These are phyloP conservation scores for Columba livia DNA, from an alignment of 2,113 vertebrate species.

Conservation along the genomic window DNA sequence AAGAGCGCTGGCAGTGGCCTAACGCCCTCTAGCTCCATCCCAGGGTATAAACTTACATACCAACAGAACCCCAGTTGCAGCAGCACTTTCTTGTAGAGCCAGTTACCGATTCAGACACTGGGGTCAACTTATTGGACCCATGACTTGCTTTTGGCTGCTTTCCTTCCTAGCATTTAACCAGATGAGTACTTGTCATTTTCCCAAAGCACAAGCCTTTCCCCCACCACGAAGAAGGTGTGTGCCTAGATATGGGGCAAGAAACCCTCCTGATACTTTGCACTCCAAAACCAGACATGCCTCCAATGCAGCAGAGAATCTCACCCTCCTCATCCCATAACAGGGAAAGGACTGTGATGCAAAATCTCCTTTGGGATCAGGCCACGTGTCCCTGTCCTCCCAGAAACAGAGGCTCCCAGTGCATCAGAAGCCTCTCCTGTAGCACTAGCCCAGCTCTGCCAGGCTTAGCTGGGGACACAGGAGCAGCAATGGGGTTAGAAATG, in stretches of 20 bases:
- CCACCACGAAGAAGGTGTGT: neutral
- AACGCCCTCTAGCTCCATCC: slow-evolving; percentile 38
- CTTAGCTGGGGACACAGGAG: neutral
- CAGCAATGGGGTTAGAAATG: neutral
- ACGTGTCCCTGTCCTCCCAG: neutral
- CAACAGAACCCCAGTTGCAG: neutral
- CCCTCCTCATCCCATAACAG: neutral
- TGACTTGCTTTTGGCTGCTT: neutral
- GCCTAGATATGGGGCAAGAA: neutral
- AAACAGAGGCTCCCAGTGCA: neutral
- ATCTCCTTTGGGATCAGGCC: neutral
- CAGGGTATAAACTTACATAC: neutral
- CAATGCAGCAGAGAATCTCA: neutral
- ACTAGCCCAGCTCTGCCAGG: neutral
- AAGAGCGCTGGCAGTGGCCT: neutral
- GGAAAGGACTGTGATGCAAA: neutral
- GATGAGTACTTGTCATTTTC: neutral
- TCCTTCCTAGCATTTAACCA: neutral
- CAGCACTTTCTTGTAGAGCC: neutral
- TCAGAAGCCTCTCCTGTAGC: neutral
- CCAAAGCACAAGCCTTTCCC: neutral
- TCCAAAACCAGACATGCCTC: neutral
- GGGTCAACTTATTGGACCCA: neutral
- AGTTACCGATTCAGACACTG: rapidly evolving
- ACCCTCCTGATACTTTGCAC: neutral